phyloP scores from a whole-genome alignment of 1,140 invertebrate species.

The Papilio xuthus region DNA sequence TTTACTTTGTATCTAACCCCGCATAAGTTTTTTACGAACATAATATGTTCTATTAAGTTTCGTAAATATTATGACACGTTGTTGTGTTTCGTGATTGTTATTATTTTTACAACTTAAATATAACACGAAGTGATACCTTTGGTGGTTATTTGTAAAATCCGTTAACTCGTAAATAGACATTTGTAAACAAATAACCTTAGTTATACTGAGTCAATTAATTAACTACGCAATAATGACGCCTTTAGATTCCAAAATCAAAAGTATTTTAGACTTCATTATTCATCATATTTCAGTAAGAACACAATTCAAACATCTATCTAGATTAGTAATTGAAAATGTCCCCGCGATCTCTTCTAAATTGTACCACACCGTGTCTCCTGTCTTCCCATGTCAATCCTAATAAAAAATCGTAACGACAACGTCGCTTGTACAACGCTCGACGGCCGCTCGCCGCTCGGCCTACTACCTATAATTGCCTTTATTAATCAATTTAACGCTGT shows the following conservation, averaged over 20 bases:
- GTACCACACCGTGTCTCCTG: slow-evolving; percentile 41
- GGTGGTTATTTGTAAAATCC: too few relatives aligned
- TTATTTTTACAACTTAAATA: too few relatives aligned
- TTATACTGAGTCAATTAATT: too few relatives aligned
- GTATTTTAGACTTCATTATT: neutral
- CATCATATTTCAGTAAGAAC: too few relatives aligned
- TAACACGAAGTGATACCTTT: too few relatives aligned
- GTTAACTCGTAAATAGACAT: too few relatives aligned
- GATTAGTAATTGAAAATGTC: neutral
- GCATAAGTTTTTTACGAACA: too few relatives aligned
- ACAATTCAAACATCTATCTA: neutral
- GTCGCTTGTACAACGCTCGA: slow-evolving; percentile 62
- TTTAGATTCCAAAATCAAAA: neutral
- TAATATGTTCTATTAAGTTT: neutral
- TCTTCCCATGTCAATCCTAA: slow-evolving; percentile 73
- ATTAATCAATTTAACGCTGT: slow-evolving; percentile 69
- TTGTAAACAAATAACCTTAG: too few relatives aligned
- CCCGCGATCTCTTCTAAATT: slow-evolving; percentile 48
- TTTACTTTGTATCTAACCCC: too few relatives aligned
- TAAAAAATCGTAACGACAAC: slow-evolving; percentile 64
- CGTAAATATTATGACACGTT: too few relatives aligned
- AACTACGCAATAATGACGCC: too few relatives aligned
- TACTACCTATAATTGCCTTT: slow-evolving; percentile 66
- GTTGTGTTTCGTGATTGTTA: too few relatives aligned
- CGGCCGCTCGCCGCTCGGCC: slow-evolving; percentile 45